phyloP scores from a whole-genome alignment of 37 sponge, comb jelly and placozoan genomes.

The Spongilla lacustris region DNA sequence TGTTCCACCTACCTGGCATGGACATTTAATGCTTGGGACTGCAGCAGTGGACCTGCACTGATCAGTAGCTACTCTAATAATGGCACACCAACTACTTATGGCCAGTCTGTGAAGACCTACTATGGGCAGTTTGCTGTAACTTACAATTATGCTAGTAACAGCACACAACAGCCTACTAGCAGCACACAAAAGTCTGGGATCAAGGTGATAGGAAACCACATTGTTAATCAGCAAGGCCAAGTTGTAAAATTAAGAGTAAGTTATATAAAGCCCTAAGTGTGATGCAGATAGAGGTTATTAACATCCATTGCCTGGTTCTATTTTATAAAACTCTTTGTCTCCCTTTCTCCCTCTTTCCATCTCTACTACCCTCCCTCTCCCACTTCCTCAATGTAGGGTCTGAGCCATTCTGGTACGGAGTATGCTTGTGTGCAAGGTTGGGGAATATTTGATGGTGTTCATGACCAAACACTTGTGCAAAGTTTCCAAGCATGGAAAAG shows the following conservation, averaged over 20 bases:
- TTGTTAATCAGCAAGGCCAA: slow-evolving; percentile 14
- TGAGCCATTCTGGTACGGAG: slow-evolving; percentile 36
- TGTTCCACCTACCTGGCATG: slow-evolving; percentile 11
- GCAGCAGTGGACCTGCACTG: slow-evolving; percentile 35
- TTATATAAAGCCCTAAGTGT: not conserved
- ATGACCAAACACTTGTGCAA: slow-evolving; percentile 12
- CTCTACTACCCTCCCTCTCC: not conserved
- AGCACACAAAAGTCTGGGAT: slow-evolving; percentile 5
- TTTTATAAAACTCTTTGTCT: too few relatives aligned
- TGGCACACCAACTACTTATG: slow-evolving; percentile 35
- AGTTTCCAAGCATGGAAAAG: slow-evolving; percentile 23
- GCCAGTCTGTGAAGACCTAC: slow-evolving; percentile 9
- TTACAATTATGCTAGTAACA: not conserved
- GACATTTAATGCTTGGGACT: slow-evolving; percentile 40
- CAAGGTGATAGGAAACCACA: slow-evolving; percentile 2
- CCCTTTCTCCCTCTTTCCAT: not conserved
- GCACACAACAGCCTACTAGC: not conserved
- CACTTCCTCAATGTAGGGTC: not conserved
- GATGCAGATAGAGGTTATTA: too few relatives aligned
- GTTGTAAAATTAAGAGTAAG: not conserved
- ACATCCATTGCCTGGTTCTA: not conserved
- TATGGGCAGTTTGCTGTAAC: slow-evolving; percentile 1
- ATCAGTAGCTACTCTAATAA: slow-evolving; percentile 15
- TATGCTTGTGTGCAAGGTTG: slow-evolving; percentile 29
- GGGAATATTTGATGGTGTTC: slow-evolving; percentile 31